Evolutionary conservation across 2,888 invertebrate species (phyloP), one percentile per base, ranked within the genome.

Genomic region (Disparrhopalites patrizii): DNA sequence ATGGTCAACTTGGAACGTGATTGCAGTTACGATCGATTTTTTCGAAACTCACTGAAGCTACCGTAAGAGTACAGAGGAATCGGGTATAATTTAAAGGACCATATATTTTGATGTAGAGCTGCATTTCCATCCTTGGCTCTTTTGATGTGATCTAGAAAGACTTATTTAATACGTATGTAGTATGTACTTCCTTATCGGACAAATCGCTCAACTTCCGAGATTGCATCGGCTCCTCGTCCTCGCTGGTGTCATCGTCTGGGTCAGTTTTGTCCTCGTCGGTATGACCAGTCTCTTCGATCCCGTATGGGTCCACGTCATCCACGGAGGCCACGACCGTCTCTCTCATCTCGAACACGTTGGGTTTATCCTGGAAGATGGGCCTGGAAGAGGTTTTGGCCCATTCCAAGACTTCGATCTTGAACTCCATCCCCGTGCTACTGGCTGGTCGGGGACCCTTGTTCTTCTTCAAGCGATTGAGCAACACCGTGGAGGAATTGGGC

Each of bases 351-450:
- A 57, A 60, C 20, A 20, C 47, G 5, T 43, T 50, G 27, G 47
- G 23, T 33, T 43, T 58, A 1, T 47, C 50, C 18, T 13, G 60
- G 33, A 60, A 43, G 13, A 20, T 23, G 2, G 47, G 50, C 7
- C 25, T 43, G 7, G 60, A 60, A 60, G 43, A 27, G 3, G 27
- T 47, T 28, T 60, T 47, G 2, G 60, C 60, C 43, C 43, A 60
- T 23, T 60, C 60, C 31, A 60, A 47, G 7, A 60, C 47, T 50
- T 60, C 60, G 23, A 60, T 47, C 50, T 47, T 60, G 50, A 60
- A 60, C 18, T 60, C 60, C 13, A 47, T 18, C 47, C 25, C 30
- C n/a, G n/a, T n/a, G 20, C 18, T 52, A 13, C 15, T 27, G 18
- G 7, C 28, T 3, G n/a, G 3, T 50, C 23, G 3, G 18, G 23